Evolutionary conservation across 2,888 invertebrate species (phyloP), one percentile per base, ranked within the genome.

Genomic region (Cantharis lateralis): DNA sequence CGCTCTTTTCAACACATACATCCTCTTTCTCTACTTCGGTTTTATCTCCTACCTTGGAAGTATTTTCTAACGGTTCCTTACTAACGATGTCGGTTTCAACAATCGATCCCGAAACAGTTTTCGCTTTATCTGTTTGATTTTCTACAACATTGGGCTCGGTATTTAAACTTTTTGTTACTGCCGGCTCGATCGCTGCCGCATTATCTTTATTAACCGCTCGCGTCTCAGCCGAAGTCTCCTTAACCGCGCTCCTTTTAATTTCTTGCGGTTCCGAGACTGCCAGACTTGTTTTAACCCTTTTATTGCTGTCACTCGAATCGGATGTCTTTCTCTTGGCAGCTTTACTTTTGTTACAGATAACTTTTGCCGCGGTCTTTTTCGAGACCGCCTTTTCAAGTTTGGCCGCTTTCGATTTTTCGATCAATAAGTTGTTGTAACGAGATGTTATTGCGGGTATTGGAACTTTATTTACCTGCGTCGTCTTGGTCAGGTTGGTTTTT

Each of bases 401-500:
- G 13, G 63, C 11, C 7, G 70, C 13, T n/a, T 74, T 69, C 10
- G 20, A 62, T 28, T 15, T 62, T 15, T 62, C 10, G 5, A 61
- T 13, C 32, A 28, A 15, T 10, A 72, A 73, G 62, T 63, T 61
- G 62, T 63, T 83, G 81, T 86, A 87, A 26, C 82, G 82, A 13
- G 87, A 86, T 9, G 86, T 84, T 69, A 88, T 81, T 1, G 88
- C 87, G 5, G 88, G 88, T 72, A 89, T 89, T 10, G 88, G 88
- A 18, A 89, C 85, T 83, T 88, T 89, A 83, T 88, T 88, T 7
- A 87, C 84, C 79, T 87, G 88, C 3, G 87, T 87, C 2, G 88
- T 87, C 79, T 82, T 83, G 2, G 88, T 88, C 15, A 85, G 71
- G 70, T 84, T 85, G n/a, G 80, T 79, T 77, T 84, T 84, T 7